Percentiles rank a stretch among this genome's conserved stretches.
Evolutionary conservation across 2,113 vertebrate species (phyloP).

Genomic region (Mesitornis unicolor): DNA sequence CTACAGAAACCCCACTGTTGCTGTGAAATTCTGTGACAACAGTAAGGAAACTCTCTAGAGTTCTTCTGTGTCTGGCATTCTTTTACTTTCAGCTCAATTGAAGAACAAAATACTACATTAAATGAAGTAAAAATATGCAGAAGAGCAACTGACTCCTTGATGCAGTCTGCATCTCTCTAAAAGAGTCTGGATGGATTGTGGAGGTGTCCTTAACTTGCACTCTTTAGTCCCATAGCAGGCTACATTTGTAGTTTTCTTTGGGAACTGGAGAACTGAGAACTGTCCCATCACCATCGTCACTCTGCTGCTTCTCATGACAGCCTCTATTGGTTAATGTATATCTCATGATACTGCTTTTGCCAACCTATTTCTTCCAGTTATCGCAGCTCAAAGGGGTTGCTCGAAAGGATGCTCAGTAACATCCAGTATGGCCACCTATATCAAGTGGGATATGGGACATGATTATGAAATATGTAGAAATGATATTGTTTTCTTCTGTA

Average conservation of each 20-base stretch:
- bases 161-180: neutral
- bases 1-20: neutral
- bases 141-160: neutral
- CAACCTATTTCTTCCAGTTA: neutral
- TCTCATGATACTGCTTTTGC: neutral
- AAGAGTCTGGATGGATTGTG: neutral
- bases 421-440: neutral
- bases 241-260: accelerated
- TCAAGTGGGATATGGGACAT: neutral
- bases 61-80: neutral
- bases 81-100: neutral
- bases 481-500: neutral
- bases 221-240: neutral
- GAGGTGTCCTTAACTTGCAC: neutral
- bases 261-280: neutral
- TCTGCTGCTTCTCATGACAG: neutral
- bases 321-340: neutral
- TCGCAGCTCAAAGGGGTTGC: neutral
- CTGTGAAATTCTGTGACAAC: neutral
- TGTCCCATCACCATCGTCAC: accelerated
- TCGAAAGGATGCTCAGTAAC: neutral
- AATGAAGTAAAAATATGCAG: neutral
- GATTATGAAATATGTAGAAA: neutral
- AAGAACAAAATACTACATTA: neutral
- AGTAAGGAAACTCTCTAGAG: neutral